A percentile compares a stretch with the other conserved stretches of the same genome.
These are phyloP conservation scores for Acromyrmex heyeri DNA, from an alignment of 1,140 invertebrate species.

Conservation along the genomic window DNA sequence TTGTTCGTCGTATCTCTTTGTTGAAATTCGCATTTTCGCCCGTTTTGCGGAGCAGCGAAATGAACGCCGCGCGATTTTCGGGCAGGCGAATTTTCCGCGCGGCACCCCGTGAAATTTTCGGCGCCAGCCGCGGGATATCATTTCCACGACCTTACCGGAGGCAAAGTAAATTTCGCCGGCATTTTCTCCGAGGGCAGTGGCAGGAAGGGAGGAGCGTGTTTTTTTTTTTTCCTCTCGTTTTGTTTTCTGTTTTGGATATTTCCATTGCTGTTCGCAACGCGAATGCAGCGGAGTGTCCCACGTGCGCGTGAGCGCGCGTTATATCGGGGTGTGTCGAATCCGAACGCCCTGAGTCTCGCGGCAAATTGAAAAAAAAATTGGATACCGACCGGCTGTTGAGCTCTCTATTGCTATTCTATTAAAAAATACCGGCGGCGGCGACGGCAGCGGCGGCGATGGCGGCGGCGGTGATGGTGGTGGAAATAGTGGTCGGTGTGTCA, in stretches of 20 bases:
- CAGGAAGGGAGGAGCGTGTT: background rate
- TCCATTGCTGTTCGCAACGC: conserved; percentile 28
- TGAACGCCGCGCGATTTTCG: conserved; percentile 31
- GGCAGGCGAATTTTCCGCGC: conserved; percentile 44
- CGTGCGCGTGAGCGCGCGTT: conserved; percentile 59
- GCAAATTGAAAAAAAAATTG: conserved; percentile 67
- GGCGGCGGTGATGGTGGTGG: conserved; percentile 54
- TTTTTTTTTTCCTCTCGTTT: background rate
- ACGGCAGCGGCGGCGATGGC: background rate
- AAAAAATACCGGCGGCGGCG: conserved; percentile 77
- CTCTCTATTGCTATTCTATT: conserved; percentile 76
- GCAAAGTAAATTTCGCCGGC: conserved; percentile 51
- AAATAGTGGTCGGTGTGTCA: background rate
- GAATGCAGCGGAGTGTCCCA: conserved; percentile 28
- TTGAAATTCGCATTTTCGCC: conserved; percentile 44
- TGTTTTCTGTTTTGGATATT: conserved; percentile 41
- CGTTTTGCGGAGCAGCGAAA: conserved; percentile 6
- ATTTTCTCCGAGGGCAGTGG: conserved; percentile 31
- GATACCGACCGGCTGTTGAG: conserved; percentile 73
- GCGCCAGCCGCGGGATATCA: conserved; percentile 54
- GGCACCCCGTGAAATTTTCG: conserved; percentile 58
- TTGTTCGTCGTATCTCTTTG: conserved; percentile 34
- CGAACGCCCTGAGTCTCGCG: conserved; percentile 63
- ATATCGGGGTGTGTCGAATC: conserved; percentile 67
- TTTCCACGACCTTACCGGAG: conserved; percentile 56